These are phyloP conservation scores for Pachliopta kotzebuea DNA, from an alignment of 2,888 invertebrate genomes.

Conservation along the genomic window DNA sequence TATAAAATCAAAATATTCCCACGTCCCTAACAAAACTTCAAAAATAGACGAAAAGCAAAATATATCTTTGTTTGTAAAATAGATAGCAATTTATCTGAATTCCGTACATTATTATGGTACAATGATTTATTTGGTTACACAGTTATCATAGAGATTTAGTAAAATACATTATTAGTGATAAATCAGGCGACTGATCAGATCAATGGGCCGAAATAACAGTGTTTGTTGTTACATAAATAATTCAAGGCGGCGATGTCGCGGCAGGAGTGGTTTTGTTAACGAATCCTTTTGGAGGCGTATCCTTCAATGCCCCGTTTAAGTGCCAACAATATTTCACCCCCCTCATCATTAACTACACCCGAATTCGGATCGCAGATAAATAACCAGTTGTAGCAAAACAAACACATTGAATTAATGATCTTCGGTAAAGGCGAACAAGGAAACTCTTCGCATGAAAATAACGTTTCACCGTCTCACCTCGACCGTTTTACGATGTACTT, in stretches of 20 bases:
- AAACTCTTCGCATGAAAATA: constrained; percentile 36
- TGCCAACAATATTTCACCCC: constrained; percentile 39
- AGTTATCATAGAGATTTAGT: too few relatives aligned
- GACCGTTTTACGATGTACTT: constrained; percentile 1
- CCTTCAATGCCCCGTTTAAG: constrained; percentile 39
- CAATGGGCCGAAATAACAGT: constrained; percentile 9
- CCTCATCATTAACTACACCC: constrained; percentile 39
- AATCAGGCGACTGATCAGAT: not conserved
- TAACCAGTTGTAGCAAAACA: constrained; percentile 43
- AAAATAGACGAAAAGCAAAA: too few relatives aligned
- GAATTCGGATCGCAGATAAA: constrained; percentile 37
- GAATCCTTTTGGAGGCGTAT: constrained; percentile 36
- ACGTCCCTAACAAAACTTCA: too few relatives aligned
- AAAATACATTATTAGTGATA: too few relatives aligned
- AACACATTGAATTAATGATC: constrained; percentile 43
- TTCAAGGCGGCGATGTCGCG: constrained; percentile 27
- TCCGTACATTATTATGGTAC: too few relatives aligned
- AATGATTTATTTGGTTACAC: too few relatives aligned
- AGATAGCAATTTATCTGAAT: too few relatives aligned
- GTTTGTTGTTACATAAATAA: constrained; percentile 27
- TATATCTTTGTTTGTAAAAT: too few relatives aligned
- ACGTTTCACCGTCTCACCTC: constrained; percentile 34
- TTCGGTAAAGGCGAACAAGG: constrained; percentile 40
- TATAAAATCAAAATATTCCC: too few relatives aligned
- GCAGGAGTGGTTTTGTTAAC: constrained; percentile 35